Evolutionary conservation across 2,888 invertebrate genomes (phyloP), one percentile per base, ranked within the genome.

Genomic region (Lepidocyrtinus sp.): DNA sequence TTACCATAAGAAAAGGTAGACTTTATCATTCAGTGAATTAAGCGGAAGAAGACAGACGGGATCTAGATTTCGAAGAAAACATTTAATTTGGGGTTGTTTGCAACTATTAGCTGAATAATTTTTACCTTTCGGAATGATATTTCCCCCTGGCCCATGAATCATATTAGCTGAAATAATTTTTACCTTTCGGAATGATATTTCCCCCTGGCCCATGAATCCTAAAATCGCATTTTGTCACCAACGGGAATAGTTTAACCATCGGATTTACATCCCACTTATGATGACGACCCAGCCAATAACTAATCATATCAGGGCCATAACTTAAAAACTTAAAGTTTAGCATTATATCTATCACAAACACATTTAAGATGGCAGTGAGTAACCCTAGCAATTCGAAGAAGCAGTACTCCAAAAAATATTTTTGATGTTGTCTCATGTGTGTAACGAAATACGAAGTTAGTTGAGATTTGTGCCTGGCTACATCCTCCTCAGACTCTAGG

Each of bases 291-390:
- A 45, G n/a, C 74, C 75, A 81, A 61, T 61, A 76, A 1, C 15
- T 27, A 0, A 84, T 0, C 1, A 83, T 77, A 45, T 70, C 63
- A 25, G n/a, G 27, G 25, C 84, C 84, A 75, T 81, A 84, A 2
- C n/a, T 61, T 7, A 50, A 22, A 59, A 84, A 84, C 46, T 78
- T 55, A 19, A 73, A 1, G 7, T 85, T 86, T n/a, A 87, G 75
- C 55, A 87, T 84, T 0, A 71, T 17, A 25, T 88, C 82, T 55
- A 85, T 87, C 65, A 88, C 81, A 70, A 84, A 86, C 26, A 88
- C 85, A 63, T 87, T 87, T 0, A 82, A 79, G 15, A 88, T 68
- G 5, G 87, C 87, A 68, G 87, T 87, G 36, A 87, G 75, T 59
- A 87, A 78, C 19, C 85, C 86, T 22, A 77, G 15, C 15, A 82